These are phyloP conservation scores for Ptychadena robeensis DNA, from an alignment of 2,797 vertebrate species.

Conservation along the genomic window DNA sequence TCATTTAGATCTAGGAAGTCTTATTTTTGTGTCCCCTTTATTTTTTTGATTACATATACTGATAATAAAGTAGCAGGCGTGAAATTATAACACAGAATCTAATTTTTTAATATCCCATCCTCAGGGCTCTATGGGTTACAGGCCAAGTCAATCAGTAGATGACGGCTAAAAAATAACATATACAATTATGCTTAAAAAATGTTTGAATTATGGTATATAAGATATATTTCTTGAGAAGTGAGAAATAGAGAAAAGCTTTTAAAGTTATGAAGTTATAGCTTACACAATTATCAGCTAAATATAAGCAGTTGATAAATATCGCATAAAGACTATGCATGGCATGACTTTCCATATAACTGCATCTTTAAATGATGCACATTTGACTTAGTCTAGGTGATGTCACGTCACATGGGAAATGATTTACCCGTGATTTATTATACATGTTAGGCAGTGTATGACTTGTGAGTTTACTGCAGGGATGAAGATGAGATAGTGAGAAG, in stretches of 20 bases:
- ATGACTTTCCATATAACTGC: not conserved
- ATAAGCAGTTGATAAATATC: not conserved
- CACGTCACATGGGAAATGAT: not conserved
- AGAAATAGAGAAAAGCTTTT: not conserved
- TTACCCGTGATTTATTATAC: not conserved
- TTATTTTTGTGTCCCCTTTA: too few species aligned
- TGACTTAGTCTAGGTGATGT: not conserved
- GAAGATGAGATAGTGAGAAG: constrained; percentile 2
- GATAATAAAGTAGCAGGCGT: too few species aligned
- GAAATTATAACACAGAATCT: too few species aligned
- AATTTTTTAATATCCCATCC: too few species aligned
- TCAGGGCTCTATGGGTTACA: too few species aligned
- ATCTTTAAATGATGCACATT: not conserved
- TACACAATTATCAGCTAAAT: not conserved
- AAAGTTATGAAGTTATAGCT: not conserved
- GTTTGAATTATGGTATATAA: too few species aligned
- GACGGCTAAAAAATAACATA: too few species aligned
- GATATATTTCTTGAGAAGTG: too few species aligned
- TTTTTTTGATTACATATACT: too few species aligned
- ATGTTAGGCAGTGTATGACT: not conserved
- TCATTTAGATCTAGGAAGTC: too few species aligned
- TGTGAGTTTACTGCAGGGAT: not conserved
- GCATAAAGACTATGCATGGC: not conserved
- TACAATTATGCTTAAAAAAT: too few species aligned
- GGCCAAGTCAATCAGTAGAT: too few species aligned